Percentiles rank a stretch among this genome's conserved stretches.
Evolutionary conservation across 2,888 invertebrate genomes (phyloP).

Genomic region (Cotesia congregata): DNA sequence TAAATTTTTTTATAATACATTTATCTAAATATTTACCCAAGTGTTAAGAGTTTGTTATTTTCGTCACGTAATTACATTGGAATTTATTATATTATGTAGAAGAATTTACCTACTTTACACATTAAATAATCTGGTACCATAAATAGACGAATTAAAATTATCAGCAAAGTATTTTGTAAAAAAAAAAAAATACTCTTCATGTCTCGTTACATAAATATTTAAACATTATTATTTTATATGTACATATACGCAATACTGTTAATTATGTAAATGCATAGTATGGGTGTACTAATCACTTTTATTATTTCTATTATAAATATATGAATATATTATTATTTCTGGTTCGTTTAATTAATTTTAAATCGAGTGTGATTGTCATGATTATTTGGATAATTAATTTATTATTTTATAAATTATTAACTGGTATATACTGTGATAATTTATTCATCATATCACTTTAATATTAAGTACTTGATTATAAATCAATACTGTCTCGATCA

Average conservation of each 20-base stretch:
- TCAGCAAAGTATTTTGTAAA: background rate
- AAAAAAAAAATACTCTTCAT: background rate
- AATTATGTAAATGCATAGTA: background rate
- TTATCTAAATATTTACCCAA: slow-evolving; percentile 19
- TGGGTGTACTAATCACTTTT: background rate
- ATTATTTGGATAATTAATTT: slow-evolving; percentile 8
- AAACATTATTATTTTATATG: background rate
- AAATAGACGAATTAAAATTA: background rate
- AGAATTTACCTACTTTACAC: background rate
- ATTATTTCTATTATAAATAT: background rate
- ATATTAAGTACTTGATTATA: background rate
- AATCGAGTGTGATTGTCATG: background rate
- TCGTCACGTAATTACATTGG: slow-evolving; percentile 11
- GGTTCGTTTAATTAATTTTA: background rate
- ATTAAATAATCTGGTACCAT: background rate
- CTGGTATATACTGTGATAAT: slow-evolving; percentile 4
- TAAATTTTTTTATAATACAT: slow-evolving; percentile 15
- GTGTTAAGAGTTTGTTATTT: slow-evolving; percentile 23
- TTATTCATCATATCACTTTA: slow-evolving; percentile 30
- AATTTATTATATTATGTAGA: background rate
- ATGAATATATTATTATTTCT: background rate
- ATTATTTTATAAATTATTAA: slow-evolving; percentile 18
- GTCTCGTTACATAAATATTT: background rate
- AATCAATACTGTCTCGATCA: background rate
- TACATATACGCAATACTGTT: background rate